These are phyloP conservation scores for Cryptotis parvus DNA, from an alignment of 2,113 vertebrate species.

Conservation along the genomic window DNA sequence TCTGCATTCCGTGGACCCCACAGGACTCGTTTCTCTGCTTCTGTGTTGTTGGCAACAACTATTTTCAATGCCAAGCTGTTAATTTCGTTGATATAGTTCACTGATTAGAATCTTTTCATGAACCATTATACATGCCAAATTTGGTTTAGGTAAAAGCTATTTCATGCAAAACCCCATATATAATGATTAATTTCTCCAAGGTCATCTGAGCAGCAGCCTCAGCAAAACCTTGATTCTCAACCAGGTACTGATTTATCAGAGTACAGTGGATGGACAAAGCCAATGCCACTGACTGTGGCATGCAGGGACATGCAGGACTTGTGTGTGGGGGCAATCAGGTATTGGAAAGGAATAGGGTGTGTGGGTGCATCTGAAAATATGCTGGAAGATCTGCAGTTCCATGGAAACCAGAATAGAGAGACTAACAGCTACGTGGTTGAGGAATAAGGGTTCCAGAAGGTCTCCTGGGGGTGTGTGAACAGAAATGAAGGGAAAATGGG, in stretches of 20 bases:
- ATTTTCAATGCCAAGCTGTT: constrained; percentile 61
- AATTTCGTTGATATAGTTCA: constrained; percentile 54
- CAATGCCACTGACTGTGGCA: not conserved
- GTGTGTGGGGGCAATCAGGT: too few species aligned
- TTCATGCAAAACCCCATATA: constrained; percentile 7
- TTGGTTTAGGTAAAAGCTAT: constrained; percentile 60
- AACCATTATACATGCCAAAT: constrained; percentile 63
- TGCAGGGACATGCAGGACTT: too few species aligned
- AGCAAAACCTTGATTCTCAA: not conserved
- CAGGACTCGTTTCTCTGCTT: constrained; percentile 55
- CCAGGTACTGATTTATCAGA: not conserved
- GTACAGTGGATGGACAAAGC: not conserved
- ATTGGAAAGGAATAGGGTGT: too few species aligned
- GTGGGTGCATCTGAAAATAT: too few species aligned
- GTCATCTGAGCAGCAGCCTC: not conserved
- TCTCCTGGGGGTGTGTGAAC: too few species aligned
- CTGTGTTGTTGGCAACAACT: constrained; percentile 57
- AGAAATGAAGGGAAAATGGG: too few species aligned
- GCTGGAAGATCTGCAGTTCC: too few species aligned
- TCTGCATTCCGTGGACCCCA: not conserved
- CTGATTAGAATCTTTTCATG: constrained; percentile 65
- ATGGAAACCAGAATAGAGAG: too few species aligned
- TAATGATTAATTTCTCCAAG: constrained; percentile 21
- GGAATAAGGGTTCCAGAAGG: too few species aligned
- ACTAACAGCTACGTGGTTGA: too few species aligned